Evolutionary conservation across 2,797 vertebrate species (phyloP).

Genomic region (Peromyscus eremicus): DNA sequence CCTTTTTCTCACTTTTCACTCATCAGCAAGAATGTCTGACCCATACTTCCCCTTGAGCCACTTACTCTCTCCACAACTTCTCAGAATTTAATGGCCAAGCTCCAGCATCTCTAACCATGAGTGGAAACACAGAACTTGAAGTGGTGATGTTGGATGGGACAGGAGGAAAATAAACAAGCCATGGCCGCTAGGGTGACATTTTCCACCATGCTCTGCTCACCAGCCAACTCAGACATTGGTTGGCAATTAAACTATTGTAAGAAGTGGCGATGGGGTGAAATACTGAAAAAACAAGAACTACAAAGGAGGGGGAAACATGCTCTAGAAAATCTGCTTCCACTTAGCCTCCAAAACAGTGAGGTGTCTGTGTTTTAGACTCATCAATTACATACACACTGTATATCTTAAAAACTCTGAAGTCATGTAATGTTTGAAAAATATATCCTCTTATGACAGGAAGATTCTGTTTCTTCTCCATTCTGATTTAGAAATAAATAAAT

Average conservation of each 20-base stretch:
- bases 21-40: background rate
- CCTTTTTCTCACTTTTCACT: background rate
- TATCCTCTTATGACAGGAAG: background rate
- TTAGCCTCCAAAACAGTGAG: background rate
- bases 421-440: background rate
- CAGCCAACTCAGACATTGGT: background rate
- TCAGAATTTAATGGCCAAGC: background rate
- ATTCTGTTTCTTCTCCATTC: background rate
- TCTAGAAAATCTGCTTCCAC: background rate
- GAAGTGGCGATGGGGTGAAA: background rate
- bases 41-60: background rate
- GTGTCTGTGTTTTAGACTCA: background rate
- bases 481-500: conserved; percentile 42
- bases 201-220: background rate
- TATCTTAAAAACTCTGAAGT: conserved; percentile 33
- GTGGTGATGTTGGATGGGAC: background rate
- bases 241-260: background rate
- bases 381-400: background rate
- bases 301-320: background rate
- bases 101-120: background rate
- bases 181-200: background rate
- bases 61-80: background rate
- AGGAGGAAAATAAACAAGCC: background rate
- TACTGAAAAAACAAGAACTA: background rate
- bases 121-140: background rate